A percentile compares a stretch with the other conserved stretches of the same genome.
Conservation (phyloP, 2,113 vertebrate genomes). For the Chrysemys picta region DNA sequence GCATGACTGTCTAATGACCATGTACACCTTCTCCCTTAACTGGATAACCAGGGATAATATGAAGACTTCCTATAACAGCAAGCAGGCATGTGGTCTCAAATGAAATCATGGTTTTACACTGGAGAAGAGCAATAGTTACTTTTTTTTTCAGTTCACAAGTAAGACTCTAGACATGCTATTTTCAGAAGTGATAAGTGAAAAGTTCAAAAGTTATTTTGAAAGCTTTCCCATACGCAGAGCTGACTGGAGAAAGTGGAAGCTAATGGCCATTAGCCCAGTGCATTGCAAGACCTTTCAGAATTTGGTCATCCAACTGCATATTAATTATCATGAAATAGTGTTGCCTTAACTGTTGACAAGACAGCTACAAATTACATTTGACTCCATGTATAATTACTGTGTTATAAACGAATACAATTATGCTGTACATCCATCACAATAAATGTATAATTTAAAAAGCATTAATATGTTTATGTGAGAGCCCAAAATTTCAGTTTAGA, state of each 20-base stretch:
- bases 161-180: not conserved
- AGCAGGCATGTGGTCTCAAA: not conserved
- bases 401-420: not conserved
- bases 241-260: not conserved
- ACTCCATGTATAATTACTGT: not conserved
- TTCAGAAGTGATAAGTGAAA: not conserved
- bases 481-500: not conserved
- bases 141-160: not conserved
- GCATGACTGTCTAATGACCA: not conserved
- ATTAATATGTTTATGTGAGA: not conserved
- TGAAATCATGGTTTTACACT: not conserved
- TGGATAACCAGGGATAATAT: fast-evolving
- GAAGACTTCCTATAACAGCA: not conserved
- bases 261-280: not conserved
- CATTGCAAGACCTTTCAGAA: not conserved
- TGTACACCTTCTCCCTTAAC: not conserved
- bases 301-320: not conserved
- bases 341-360: not conserved
- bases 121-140: not conserved
- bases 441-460: not conserved
- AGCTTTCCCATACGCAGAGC: not conserved
- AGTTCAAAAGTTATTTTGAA: not conserved
- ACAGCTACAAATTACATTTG: not conserved
- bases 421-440: not conserved
- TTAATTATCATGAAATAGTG: not conserved